Base-by-base conservation (phyloP, 1,140 invertebrate species). In the Tetranychus urticae region DNA sequence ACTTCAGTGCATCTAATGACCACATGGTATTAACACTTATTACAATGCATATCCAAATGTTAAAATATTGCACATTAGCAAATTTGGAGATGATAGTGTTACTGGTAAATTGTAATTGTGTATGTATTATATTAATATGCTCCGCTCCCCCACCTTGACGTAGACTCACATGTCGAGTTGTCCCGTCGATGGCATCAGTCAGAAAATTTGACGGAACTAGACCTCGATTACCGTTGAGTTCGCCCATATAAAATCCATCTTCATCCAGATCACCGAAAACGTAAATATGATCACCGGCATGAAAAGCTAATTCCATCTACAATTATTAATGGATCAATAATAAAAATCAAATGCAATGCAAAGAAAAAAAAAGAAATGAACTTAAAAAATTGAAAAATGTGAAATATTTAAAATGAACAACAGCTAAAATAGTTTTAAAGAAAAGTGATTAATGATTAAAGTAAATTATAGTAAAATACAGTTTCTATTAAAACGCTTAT, bases 201-300 rank as follows among this genome's bases (percentile, higher is more conserved):
- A 96, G 77, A 76, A 94, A 96, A 72, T 96, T 96, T 65, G 87
- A 92, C 34, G 91, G 91, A 57, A 96, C 91, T 52, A 96, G 75
- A 36, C 91, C 91, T 37, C 88, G 78, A 1, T 86, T 78, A 7
- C 88, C 89, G 64, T 91, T 85, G 36, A 93, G 79, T 72, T 74
- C 71, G 33, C 90, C 92, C 82, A 92, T 86, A 72, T 84, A 97
- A 76, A 97, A 97, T 52, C 92, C 92, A 71, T 97, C 92, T 71
- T 93, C 89, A 71, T 96, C 92, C 86, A 96, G 91, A 37, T 93
- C 88, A 31, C 92, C 92, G 71, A 88, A 92, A 5, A 96, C 86
- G 68, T 86, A 86, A 68, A 97, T 94, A 65, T 91, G 82, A 71
- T 94, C 88, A 58, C 90, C 90, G 56, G 87, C 89, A 71, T 84